These are phyloP conservation scores for Alethe diademata DNA, from an alignment of 2,113 vertebrate genomes.

Conservation along the genomic window DNA sequence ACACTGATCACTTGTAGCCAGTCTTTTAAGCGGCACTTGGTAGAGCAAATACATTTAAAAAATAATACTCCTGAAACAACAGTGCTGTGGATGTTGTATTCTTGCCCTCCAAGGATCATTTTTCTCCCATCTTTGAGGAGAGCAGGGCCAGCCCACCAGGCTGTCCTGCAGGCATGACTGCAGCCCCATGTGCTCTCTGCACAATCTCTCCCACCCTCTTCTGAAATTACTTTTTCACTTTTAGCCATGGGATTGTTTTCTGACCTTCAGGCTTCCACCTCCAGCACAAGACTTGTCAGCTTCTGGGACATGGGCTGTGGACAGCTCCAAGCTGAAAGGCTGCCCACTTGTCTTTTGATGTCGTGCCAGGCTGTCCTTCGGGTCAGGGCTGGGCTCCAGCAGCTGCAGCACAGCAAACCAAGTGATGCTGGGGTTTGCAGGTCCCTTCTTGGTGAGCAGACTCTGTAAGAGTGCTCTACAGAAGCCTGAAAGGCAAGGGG, in stretches of 20 bases:
- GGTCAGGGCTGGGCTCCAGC: not conserved
- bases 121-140: not conserved
- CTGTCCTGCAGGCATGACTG: not conserved
- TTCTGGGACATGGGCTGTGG: not conserved
- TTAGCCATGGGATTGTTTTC: not conserved
- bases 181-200: accelerated
- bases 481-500: not conserved
- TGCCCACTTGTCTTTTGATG: not conserved
- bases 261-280: not conserved
- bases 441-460: not conserved
- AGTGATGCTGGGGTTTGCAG: accelerated
- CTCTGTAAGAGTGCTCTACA: accelerated
- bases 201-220: not conserved
- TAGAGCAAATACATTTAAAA: not conserved
- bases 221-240: not conserved
- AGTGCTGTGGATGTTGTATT: not conserved
- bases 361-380: not conserved
- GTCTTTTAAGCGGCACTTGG: not conserved
- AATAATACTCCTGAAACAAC: not conserved
- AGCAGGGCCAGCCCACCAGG: not conserved
- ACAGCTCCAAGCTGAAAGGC: not conserved
- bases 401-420: not conserved
- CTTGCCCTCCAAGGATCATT: not conserved
- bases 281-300: not conserved
- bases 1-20: not conserved